Evolutionary conservation across 2,888 invertebrate species (phyloP).

Genomic region (Tupiocoris notatus): DNA sequence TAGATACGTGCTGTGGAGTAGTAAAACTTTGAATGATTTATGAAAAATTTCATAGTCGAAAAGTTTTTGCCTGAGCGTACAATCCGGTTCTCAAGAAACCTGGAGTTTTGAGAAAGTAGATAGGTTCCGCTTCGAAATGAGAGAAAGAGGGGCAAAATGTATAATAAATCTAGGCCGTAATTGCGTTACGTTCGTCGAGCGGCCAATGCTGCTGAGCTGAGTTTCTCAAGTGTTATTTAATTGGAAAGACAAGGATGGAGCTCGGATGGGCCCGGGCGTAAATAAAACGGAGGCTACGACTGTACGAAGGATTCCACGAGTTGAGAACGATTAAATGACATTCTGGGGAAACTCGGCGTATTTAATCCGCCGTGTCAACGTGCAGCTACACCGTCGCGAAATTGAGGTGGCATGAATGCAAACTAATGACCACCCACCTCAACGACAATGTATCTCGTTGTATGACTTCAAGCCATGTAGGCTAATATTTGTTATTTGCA

Average conservation of each 20-base stretch:
- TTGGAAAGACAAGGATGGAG: neutral
- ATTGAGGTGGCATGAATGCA: neutral
- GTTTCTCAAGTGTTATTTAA: neutral
- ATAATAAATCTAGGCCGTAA: neutral
- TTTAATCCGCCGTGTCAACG: neutral
- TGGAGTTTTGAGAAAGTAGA: no score
- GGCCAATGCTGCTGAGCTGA: neutral
- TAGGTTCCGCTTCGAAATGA: no score
- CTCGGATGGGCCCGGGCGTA: neutral
- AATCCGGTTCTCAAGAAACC: no score
- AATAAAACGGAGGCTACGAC: neutral
- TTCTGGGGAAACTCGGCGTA: neutral
- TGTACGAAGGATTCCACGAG: neutral
- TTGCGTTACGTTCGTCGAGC: neutral
- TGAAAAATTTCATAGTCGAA: no score
- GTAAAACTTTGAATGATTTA: no score
- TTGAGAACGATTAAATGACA: neutral
- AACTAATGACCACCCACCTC: neutral
- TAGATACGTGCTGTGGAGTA: no score
- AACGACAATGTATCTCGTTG: no score
- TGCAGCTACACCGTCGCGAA: neutral
- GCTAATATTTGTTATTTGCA: no score
- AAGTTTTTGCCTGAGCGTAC: no score
- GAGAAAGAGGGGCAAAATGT: neutral
- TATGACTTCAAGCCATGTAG: no score